Conservation (phyloP, 2,113 vertebrate genomes). For the Heterotilapia buettikoferi region DNA sequence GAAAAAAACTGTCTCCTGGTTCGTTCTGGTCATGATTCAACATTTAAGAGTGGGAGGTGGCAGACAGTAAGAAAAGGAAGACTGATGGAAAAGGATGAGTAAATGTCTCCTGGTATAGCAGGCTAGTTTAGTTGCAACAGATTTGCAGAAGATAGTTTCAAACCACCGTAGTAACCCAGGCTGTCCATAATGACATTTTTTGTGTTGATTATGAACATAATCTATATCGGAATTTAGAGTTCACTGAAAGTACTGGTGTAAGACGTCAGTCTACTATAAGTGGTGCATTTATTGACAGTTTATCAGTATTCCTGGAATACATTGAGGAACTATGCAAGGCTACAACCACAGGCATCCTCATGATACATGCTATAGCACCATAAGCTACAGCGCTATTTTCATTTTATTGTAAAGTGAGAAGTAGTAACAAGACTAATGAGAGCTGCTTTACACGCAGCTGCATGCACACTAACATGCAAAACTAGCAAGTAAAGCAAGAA, state of each 20-base stretch:
- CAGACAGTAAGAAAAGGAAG: not conserved
- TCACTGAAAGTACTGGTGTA: not conserved
- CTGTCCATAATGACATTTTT: not conserved
- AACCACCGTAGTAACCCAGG: not conserved
- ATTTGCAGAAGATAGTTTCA: not conserved
- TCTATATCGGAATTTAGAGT: not conserved
- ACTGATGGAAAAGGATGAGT: not conserved
- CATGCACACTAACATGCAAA: not conserved
- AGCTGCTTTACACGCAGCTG: not conserved
- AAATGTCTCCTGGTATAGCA: not conserved
- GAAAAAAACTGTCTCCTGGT: not conserved
- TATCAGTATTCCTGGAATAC: not conserved
- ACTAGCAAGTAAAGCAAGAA: not conserved
- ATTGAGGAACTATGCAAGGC: not conserved
- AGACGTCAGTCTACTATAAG: not conserved
- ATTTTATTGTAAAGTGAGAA: not conserved
- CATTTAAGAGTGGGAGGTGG: not conserved
- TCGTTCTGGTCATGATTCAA: not conserved
- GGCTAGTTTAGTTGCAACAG: not conserved
- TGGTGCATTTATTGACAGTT: not conserved
- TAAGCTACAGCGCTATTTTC: not conserved
- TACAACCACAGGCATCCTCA: not conserved
- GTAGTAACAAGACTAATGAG: not conserved
- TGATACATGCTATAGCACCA: not conserved
- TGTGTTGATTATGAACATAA: not conserved